Evolutionary conservation across 2,888 invertebrate species (phyloP), one percentile per base, ranked within the genome.

Genomic region (Abrostola tripartita): DNA sequence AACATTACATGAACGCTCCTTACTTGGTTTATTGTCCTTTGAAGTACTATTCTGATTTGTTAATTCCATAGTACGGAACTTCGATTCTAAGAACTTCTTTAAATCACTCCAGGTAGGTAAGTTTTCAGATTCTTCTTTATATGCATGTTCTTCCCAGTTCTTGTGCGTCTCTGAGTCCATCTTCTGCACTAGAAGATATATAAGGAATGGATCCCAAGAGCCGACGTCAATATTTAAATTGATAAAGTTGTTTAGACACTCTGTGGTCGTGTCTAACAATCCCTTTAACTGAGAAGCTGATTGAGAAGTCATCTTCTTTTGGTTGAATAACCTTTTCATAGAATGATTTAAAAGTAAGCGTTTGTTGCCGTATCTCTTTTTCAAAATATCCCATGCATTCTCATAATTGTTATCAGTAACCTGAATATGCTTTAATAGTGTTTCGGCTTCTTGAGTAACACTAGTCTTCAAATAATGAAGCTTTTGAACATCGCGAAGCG

Each of bases 161-260:
- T 71, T 74, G 11, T 68, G 74, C 38, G 75, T 51, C 52, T 76
- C 75, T 35, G 65, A 47, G 62, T 81, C 80, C 49, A 79, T 40
- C 52, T 75, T 80, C 59, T 79, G 76, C 9, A 63, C 66, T 0
- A 76, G 51, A 10, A 79, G 56, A 71, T 68, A 78, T 68, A 78
- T 74, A 14, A 78, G 69, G 24, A 78, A 10, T 36, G 66, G 70
- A 65, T 68, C 70, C 70, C 66, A 66, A 38, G 55, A 51, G 6
- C 60, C 51, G 6, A 44, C 51, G 7, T 37, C 2, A 37, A 66
- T 47, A 4, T 66, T 37, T 35, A 62, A 44, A 37, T 53, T 61
- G 36, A 35, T 35, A 14, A 61, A 24, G 6, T 1, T 49, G 11
- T 61, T 36, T 37, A 53, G 8, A 36, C 47, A 53, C 11, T 67